A percentile compares a stretch with the other conserved stretches of the same genome.
Evolutionary conservation across 2,797 vertebrate genomes (phyloP).

Genomic region (Coregonus suidteri): DNA sequence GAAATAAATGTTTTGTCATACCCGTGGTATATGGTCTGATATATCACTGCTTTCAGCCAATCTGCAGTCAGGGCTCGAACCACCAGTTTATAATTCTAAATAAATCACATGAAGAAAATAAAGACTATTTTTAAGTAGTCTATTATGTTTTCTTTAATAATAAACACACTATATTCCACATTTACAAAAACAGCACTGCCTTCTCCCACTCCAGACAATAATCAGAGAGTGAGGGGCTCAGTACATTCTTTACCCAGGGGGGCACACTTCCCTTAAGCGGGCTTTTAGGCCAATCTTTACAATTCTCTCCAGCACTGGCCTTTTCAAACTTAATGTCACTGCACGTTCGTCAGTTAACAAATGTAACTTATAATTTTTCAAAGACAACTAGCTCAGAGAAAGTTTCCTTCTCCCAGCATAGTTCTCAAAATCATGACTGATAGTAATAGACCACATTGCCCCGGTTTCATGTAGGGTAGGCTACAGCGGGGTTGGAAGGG

Average conservation of each 20-base stretch:
- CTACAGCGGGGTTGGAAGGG: conserved; percentile 20
- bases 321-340: conserved; percentile 21
- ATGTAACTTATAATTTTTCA: conserved; percentile 43
- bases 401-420: conserved; percentile 37
- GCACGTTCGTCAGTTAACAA: conserved; percentile 46
- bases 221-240: conserved; percentile 1
- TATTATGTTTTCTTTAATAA: background rate
- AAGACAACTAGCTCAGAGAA: conserved; percentile 43
- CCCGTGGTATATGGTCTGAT: no score
- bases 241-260: conserved; percentile 24
- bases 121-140: background rate
- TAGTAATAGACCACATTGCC: conserved; percentile 23
- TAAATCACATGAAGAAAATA: background rate
- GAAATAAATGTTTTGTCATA: no score
- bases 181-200: background rate
- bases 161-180: background rate
- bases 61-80: no score
- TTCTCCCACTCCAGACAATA: background rate
- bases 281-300: conserved; percentile 32
- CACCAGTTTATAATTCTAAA: no score
- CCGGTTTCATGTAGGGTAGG: conserved; percentile 23
- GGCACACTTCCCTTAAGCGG: conserved; percentile 23
- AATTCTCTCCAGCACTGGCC: conserved; percentile 1
- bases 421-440: conserved; percentile 33
- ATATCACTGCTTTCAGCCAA: no score